Percentiles rank a stretch among this genome's conserved stretches.
Conservation (phyloP, 2,113 vertebrate genomes). For the Poeciliopsis retropinna region DNA sequence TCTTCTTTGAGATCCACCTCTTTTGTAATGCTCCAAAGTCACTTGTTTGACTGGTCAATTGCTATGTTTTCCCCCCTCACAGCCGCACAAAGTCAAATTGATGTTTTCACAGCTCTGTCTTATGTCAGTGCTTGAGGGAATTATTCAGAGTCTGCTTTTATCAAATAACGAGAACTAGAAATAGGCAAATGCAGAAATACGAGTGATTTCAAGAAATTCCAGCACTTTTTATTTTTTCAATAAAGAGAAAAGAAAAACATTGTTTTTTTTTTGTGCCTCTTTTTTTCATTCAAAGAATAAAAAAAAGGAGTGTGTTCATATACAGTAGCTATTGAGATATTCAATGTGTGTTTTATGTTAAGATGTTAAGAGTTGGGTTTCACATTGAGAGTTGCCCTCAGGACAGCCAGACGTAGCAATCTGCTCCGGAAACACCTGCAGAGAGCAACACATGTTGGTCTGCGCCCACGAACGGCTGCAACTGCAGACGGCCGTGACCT, state of each 20-base stretch:
- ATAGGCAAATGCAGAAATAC: constrained; percentile 31
- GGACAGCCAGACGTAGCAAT: constrained; percentile 46
- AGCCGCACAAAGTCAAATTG: constrained; percentile 52
- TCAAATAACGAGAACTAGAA: constrained; percentile 55
- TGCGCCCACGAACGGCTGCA: constrained; percentile 53
- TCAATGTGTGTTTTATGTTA: constrained; percentile 55
- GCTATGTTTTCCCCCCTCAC: constrained; percentile 57
- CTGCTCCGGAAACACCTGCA: constrained; percentile 73
- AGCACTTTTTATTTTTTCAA: constrained; percentile 2
- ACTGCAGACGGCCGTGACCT: constrained; percentile 39
- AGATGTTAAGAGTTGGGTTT: constrained; percentile 31
- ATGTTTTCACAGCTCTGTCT: constrained; percentile 43
- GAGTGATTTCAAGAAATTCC: constrained; percentile 27
- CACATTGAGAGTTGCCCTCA: constrained; percentile 51
- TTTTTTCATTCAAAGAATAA: constrained; percentile 5
- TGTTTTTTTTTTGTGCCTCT: neutral
- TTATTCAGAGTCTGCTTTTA: constrained; percentile 52
- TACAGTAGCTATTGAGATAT: constrained; percentile 44
- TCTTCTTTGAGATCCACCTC: constrained; percentile 35
- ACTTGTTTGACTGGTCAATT: constrained; percentile 54
- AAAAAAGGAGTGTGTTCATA: constrained; percentile 23
- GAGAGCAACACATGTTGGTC: constrained; percentile 49
- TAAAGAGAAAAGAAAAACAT: constrained; percentile 30
- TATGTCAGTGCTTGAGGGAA: constrained; percentile 37
- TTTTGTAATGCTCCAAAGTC: constrained; percentile 54